These are phyloP conservation scores for Ophion costatus DNA, from an alignment of 2,888 invertebrate genomes.

Conservation along the genomic window DNA sequence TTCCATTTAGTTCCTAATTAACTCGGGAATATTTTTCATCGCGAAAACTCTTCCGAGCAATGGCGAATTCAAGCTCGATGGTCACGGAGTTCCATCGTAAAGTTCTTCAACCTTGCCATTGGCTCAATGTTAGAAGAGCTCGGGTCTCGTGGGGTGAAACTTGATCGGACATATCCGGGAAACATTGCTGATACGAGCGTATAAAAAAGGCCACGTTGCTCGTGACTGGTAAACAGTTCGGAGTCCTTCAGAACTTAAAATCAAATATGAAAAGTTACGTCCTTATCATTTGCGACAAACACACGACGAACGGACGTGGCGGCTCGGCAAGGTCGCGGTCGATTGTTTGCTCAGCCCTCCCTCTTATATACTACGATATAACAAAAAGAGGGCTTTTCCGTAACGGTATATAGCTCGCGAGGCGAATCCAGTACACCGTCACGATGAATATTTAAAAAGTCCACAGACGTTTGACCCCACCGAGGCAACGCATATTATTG, in stretches of 20 bases:
- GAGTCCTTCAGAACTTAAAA: conserved; percentile 5
- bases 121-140: neutral
- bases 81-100: neutral
- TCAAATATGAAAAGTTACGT: neutral
- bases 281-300: neutral
- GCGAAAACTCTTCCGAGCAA: neutral
- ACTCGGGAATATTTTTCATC: neutral
- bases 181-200: neutral
- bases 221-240: neutral
- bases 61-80: neutral
- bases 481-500: conserved; percentile 17
- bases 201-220: conserved; percentile 4
- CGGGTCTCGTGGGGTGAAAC: neutral
- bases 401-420: neutral
- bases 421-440: conserved; percentile 1
- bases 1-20: neutral
- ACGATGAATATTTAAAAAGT: conserved; percentile 57
- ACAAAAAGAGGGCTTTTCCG: conserved; percentile 3
- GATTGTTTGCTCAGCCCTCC: conserved; percentile 23
- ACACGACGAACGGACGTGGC: neutral
- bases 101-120: too few relatives aligned
- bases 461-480: conserved; percentile 35
- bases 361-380: conserved; percentile 11
- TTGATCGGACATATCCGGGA: neutral
- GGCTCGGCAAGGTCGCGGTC: conserved; percentile 46